These are phyloP conservation scores for Drosophila fungiperda DNA, from an alignment of 2,888 invertebrate genomes.

Conservation along the genomic window DNA sequence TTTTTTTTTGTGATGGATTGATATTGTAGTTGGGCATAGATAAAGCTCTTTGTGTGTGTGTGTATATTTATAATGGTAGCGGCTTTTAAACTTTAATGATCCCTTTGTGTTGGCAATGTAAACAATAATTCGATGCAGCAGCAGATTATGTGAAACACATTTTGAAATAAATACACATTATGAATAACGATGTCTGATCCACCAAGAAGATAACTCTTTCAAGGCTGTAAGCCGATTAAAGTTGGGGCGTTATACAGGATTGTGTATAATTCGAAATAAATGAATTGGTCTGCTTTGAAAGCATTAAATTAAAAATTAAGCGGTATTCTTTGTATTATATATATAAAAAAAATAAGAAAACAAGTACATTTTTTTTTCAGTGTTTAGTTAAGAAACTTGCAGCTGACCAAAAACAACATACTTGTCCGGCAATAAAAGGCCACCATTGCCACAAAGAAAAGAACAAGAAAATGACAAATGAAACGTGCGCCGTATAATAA, in stretches of 20 bases:
- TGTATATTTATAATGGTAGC: conserved; percentile 14
- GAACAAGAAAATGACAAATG: conserved; percentile 27
- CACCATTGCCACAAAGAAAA: conserved; percentile 29
- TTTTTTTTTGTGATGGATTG: conserved; percentile 71
- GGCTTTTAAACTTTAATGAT: conserved; percentile 62
- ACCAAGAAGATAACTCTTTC: conserved; percentile 39
- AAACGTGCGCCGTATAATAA: conserved; percentile 66
- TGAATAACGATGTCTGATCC: conserved; percentile 7
- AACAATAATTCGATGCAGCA: conserved; percentile 45
- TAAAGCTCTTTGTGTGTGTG: conserved; percentile 17
- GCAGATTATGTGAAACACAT: conserved; percentile 38
- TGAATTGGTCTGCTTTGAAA: neutral
- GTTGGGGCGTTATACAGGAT: conserved; percentile 13
- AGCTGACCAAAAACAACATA: conserved; percentile 45
- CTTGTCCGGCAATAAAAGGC: conserved; percentile 76
- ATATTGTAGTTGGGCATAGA: conserved; percentile 51
- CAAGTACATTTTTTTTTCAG: conserved; percentile 45
- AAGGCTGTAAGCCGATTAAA: conserved; percentile 50
- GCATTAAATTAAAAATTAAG: conserved; percentile 5
- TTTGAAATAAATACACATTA: conserved; percentile 17
- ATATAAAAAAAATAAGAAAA: neutral
- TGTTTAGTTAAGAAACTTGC: conserved; percentile 61
- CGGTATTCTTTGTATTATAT: neutral
- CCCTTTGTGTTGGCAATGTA: conserved; percentile 52
- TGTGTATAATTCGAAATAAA: conserved; percentile 29